These are phyloP conservation scores for Caenorhabditis wallacei DNA, from an alignment of 2,888 invertebrate species.

Conservation along the genomic window DNA sequence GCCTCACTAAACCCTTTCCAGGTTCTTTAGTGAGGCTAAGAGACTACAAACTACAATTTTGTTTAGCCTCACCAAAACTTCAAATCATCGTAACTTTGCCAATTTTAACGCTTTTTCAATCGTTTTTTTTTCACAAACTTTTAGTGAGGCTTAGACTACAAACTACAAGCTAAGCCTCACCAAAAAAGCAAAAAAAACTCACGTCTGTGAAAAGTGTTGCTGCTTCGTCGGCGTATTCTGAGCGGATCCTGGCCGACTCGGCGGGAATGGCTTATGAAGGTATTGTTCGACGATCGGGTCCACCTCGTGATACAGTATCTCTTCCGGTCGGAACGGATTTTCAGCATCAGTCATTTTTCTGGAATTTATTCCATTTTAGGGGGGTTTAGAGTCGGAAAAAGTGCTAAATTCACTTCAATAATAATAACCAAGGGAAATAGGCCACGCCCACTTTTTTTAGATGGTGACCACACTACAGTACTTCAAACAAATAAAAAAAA, in stretches of 20 bases:
- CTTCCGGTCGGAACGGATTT: conserved; percentile 83
- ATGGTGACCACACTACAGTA: conserved; percentile 12
- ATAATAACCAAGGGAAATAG: conserved; percentile 10
- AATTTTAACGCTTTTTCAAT: not conserved
- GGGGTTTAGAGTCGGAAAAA: not conserved
- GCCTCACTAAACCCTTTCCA: not conserved
- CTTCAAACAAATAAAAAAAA: conserved; percentile 11
- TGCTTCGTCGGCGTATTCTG: conserved; percentile 72
- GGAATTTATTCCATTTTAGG: conserved; percentile 13
- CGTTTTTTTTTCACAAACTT: not conserved
- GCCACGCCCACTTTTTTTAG: conserved; percentile 19
- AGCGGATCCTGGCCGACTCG: conserved; percentile 69
- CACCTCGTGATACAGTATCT: conserved; percentile 75
- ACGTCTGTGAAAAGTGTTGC: conserved; percentile 38
- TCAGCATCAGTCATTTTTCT: conserved; percentile 82
- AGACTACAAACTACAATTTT: not conserved
- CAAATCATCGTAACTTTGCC: not conserved
- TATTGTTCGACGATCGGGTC: conserved; percentile 83
- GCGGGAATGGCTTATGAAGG: conserved; percentile 79
- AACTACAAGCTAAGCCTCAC: not conserved
- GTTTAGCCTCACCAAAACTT: conserved; percentile 1
- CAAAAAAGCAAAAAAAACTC: conserved; percentile 19
- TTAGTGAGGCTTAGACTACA: too few species aligned
- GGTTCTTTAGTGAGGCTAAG: not conserved
- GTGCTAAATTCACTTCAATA: not conserved